These are phyloP conservation scores for Nansenia antarctica DNA, from an alignment of 2,113 vertebrate genomes.

Conservation along the genomic window DNA sequence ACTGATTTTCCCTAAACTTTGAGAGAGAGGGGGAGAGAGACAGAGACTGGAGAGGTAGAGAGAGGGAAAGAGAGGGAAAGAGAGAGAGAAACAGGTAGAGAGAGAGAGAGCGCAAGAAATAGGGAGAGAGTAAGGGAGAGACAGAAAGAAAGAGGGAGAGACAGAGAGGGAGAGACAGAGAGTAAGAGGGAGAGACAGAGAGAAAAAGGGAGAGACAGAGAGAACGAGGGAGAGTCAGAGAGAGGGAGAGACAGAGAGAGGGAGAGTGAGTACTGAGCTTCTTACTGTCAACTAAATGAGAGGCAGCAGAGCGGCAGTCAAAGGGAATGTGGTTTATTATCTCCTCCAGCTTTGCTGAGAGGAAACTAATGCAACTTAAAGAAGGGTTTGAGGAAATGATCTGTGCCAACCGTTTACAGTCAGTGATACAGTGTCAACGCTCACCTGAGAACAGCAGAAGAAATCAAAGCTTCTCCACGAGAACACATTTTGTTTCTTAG, in stretches of 20 bases:
- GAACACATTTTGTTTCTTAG: no score
- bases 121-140: neutral
- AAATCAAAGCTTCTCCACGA: conserved; percentile 1
- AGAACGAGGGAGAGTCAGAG: neutral
- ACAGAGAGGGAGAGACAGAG: neutral
- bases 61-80: neutral
- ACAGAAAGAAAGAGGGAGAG: neutral
- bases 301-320: neutral
- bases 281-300: conserved; percentile 1
- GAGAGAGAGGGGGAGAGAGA: neutral
- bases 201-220: neutral
- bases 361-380: neutral
- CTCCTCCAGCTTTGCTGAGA: neutral
- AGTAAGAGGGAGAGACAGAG: neutral
- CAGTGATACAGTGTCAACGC: neutral
- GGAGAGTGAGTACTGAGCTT: conserved; percentile 4
- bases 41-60: no score
- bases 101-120: neutral
- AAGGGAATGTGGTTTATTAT: neutral
- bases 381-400: neutral
- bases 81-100: neutral
- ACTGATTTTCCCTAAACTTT: neutral
- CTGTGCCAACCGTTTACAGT: neutral
- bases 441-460: neutral
- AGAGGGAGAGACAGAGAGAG: neutral